Evolutionary conservation across 1,140 invertebrate genomes (phyloP), one percentile per base, ranked within the genome.

Genomic region (Macrocentrus cingulum): DNA sequence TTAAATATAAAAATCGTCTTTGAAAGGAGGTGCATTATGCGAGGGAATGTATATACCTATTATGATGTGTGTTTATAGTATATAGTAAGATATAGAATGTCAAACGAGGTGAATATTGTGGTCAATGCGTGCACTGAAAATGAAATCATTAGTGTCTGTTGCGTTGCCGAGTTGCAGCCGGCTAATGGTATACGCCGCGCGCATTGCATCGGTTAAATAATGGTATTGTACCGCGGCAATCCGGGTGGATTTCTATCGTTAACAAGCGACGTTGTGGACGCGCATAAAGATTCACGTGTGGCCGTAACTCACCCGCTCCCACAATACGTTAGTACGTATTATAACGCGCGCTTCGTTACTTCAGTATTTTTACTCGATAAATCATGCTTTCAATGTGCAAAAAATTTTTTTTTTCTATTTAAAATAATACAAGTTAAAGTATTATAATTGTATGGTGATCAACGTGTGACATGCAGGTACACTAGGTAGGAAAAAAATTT

Each of bases 221-320:
- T 77, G 69, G 71, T 70, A 76, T 76, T 77, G 74, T 74, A 70
- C 63, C 60, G 49, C 51, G 20, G n/a, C 20, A 16, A 4, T 2
- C n/a, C 67, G 72, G 50, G 36, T 66, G 67, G 66, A 75, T 76
- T 76, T 76, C 71, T 76, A 75, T 76, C 73, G 73, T 76, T 77
- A 79, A 79, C 75, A 77, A 77, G 73, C 48, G 58, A 61, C 63
- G 63, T 61, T 55, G 56, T 42, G 39, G 37, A 54, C 63, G 58
- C 68, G 67, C 69, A 73, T 74, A 75, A 74, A 72, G 70, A 75
- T 71, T 64, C 29, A 19, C 42, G 59, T 54, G 56, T 62, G 60
- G 68, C 48, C 68, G 66, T 71, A 72, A 74, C 64, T 71, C 68
- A 68, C 63, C 67, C 68, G 73, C 69, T 74, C 70, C 70, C 70